These are phyloP conservation scores for Neosalanx taihuensis DNA, from an alignment of 2,797 vertebrate genomes.

Conservation along the genomic window DNA sequence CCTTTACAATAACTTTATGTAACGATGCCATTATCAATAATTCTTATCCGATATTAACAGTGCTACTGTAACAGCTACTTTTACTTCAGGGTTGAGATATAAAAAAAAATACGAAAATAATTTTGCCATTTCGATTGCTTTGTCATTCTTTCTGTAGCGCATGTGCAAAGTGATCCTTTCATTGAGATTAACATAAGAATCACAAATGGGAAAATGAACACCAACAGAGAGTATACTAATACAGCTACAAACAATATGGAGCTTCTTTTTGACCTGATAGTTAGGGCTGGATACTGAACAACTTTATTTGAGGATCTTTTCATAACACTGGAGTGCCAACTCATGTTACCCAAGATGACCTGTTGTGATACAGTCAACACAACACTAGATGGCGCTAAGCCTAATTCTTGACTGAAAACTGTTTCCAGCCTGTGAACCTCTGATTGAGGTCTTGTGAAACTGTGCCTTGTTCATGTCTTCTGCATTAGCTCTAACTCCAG, in stretches of 20 bases:
- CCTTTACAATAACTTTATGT: conserved; percentile 46
- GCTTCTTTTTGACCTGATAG: too few relatives aligned
- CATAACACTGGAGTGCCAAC: too few relatives aligned
- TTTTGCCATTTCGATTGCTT: conserved; percentile 58
- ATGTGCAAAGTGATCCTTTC: neutral
- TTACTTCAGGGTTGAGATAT: conserved; percentile 62
- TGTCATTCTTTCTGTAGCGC: conserved; percentile 5
- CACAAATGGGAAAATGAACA: too few relatives aligned
- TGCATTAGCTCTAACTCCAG: conserved; percentile 48
- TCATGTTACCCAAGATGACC: neutral
- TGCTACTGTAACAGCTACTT: conserved; percentile 59
- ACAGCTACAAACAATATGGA: too few relatives aligned
- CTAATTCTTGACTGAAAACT: neutral
- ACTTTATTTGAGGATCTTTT: too few relatives aligned
- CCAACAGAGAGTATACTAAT: too few relatives aligned
- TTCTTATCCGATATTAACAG: conserved; percentile 46
- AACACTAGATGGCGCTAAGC: neutral
- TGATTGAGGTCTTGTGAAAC: conserved; percentile 36
- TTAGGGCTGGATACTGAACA: too few relatives aligned
- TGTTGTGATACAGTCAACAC: neutral
- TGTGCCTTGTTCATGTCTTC: conserved; percentile 51
- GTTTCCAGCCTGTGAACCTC: neutral
- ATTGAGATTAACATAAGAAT: neutral
- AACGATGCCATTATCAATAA: conserved; percentile 43
- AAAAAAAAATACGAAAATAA: conserved; percentile 40